A percentile compares a stretch with the other conserved stretches of the same genome.
These are phyloP conservation scores for Knipowitschia caucasica DNA, from an alignment of 2,797 vertebrate genomes.

Conservation along the genomic window DNA sequence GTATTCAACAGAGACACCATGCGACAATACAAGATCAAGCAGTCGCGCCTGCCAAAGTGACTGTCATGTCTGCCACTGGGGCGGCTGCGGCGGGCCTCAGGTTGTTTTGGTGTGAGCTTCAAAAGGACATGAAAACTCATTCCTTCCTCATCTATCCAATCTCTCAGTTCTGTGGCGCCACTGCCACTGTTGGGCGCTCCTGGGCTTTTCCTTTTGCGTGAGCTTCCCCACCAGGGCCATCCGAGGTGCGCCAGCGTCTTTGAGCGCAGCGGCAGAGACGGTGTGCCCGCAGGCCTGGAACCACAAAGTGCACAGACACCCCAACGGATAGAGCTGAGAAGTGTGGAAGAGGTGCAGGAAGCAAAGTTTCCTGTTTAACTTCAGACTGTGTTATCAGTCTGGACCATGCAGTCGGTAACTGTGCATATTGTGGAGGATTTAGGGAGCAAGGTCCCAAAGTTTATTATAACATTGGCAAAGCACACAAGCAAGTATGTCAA, in stretches of 20 bases:
- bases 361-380: conserved; percentile 33
- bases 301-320: conserved; percentile 51
- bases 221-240: conserved; percentile 52
- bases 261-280: conserved; percentile 59
- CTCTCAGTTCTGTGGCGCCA: conserved; percentile 37
- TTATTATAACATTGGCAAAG: background rate
- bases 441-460: background rate
- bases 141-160: conserved; percentile 45
- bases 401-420: background rate
- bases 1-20: no score
- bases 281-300: conserved; percentile 59
- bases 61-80: conserved; percentile 69
- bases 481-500: no score
- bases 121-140: conserved; percentile 73
- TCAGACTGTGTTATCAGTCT: conserved; percentile 32
- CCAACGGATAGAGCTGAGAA: conserved; percentile 32
- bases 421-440: background rate
- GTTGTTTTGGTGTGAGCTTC: conserved; percentile 71
- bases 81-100: conserved; percentile 66
- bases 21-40: no score
- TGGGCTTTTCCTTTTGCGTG: conserved; percentile 45
- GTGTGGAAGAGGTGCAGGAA: conserved; percentile 32
- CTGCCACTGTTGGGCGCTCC: conserved; percentile 46
- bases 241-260: conserved; percentile 59
- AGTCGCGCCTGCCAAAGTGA: conserved; percentile 61